Evolutionary conservation across 2,113 vertebrate genomes (phyloP), one percentile per base, ranked within the genome.

Genomic region (Meleagris gallopavo): DNA sequence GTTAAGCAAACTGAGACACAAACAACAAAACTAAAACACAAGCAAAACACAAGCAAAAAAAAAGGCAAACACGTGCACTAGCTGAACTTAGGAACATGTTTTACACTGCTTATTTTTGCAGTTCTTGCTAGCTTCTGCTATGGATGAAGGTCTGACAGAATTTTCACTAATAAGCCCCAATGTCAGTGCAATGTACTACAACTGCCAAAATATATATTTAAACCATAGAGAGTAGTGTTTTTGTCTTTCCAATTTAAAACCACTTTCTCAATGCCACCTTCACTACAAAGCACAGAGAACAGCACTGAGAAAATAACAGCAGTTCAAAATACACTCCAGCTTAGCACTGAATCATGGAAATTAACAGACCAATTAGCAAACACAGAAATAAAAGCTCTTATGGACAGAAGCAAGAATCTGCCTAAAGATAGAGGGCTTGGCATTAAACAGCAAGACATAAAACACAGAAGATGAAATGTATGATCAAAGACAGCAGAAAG

Each of bases 161-260:
- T 93, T 94, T 96, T 94, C 70, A 93, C 71, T 2, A 0, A 0
- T 30, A 67, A 90, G 2, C 9, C 72, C 55, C 64, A 77, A 54
- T 80, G 97, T 94, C 89, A 88, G 78, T 55, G 91, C 71, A 77
- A 10, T 82, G 82, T n/a, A 83, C 57, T 86, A 86, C 78, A 93
- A 78, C 84, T 64, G 89, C 86, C 91, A 90, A 96, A 81, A 92
- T 71, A 89, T 65, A 89, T 93, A 95, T 95, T 96, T 96, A 93
- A 83, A 95, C 73, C 91, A 92, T 75, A 90, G 85, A 90, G 89
- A 91, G 57, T 2, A 48, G 92, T 82, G 77, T 77, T 89, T 96
- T 92, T 92, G 94, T 93, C 81, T 89, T 95, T 77, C 86, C 84
- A n/a, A 55, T 67, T 88, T 75, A 70, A 93, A 90, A 57, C 16